These are phyloP conservation scores for Apeira syringaria DNA, from an alignment of 2,888 invertebrate species.

Conservation along the genomic window DNA sequence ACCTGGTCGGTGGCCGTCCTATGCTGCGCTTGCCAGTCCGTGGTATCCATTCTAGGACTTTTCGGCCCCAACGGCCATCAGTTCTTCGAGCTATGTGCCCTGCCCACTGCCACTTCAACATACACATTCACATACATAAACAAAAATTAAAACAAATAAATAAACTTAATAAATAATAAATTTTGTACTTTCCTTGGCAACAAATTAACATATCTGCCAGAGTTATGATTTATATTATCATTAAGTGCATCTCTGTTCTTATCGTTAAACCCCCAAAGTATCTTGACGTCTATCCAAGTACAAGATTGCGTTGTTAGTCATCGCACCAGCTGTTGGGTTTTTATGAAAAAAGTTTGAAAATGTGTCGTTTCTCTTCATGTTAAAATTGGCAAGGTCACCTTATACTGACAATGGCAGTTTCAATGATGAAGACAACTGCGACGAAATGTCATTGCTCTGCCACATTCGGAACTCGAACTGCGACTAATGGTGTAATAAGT, in stretches of 20 bases:
- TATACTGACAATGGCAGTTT: slow-evolving; percentile 15
- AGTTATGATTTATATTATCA: slow-evolving; percentile 12
- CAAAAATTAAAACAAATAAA: no score
- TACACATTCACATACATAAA: no score
- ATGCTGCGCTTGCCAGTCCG: no score
- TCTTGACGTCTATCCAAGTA: slow-evolving; percentile 18
- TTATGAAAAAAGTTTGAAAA: slow-evolving; percentile 12
- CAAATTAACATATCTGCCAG: no score
- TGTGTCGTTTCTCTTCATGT: slow-evolving; percentile 19
- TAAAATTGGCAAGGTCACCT: slow-evolving; percentile 18
- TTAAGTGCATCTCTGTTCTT: slow-evolving; percentile 6
- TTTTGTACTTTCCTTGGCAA: no score
- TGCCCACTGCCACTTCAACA: no score
- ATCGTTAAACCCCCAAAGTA: slow-evolving; percentile 23
- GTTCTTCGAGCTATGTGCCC: no score
- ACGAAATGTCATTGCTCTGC: slow-evolving; percentile 18
- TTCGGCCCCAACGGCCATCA: no score
- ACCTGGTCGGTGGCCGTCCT: no score
- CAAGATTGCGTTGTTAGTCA: slow-evolving; percentile 25
- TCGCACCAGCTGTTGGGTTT: slow-evolving; percentile 19
- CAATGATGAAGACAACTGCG: slow-evolving; percentile 9
- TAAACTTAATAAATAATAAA: no score
- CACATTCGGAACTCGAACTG: slow-evolving; percentile 11
- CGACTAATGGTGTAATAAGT: slow-evolving; percentile 7
- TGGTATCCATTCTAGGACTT: no score